These are phyloP conservation scores for Drosophila takahashii DNA, from an alignment of 1,140 invertebrate genomes.

Conservation along the genomic window DNA sequence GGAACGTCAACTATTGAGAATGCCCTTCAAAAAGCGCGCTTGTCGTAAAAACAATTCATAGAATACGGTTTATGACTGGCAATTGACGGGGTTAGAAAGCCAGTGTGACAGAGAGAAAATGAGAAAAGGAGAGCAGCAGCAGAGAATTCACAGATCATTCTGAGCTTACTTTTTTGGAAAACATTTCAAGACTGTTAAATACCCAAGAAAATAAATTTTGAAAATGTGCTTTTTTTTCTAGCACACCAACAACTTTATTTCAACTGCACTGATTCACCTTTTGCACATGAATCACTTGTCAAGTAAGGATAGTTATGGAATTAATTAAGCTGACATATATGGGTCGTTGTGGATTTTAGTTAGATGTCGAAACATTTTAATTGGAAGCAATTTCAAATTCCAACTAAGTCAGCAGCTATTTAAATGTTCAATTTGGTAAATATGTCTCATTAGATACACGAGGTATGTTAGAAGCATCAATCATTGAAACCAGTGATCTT, in stretches of 20 bases:
- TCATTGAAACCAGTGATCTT: neutral
- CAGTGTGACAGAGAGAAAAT: slow-evolving; percentile 8
- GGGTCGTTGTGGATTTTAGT: slow-evolving; percentile 21
- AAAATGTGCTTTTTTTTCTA: neutral
- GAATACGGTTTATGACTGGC: slow-evolving; percentile 20
- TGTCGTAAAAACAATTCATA: slow-evolving; percentile 32
- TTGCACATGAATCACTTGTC: slow-evolving; percentile 28
- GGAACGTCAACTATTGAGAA: slow-evolving; percentile 33
- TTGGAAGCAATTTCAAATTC: slow-evolving; percentile 28
- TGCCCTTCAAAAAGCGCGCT: slow-evolving; percentile 65
- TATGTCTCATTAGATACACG: slow-evolving; percentile 14
- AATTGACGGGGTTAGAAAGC: slow-evolving; percentile 23
- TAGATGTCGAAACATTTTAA: slow-evolving; percentile 36
- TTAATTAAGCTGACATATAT: slow-evolving; percentile 28
- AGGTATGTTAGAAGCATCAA: slow-evolving; percentile 11
- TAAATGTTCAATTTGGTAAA: slow-evolving; percentile 10
- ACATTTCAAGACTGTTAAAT: neutral
- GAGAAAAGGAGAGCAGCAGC: neutral
- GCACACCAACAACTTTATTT: slow-evolving; percentile 3
- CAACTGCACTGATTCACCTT: slow-evolving; percentile 30
- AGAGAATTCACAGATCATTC: neutral
- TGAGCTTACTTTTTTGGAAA: too few species aligned
- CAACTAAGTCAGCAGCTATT: slow-evolving; percentile 25
- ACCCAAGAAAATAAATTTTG: neutral
- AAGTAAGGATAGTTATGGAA: slow-evolving; percentile 35